Evolutionary conservation across 2,797 vertebrate genomes (phyloP).

Genomic region (Danio choprae): DNA sequence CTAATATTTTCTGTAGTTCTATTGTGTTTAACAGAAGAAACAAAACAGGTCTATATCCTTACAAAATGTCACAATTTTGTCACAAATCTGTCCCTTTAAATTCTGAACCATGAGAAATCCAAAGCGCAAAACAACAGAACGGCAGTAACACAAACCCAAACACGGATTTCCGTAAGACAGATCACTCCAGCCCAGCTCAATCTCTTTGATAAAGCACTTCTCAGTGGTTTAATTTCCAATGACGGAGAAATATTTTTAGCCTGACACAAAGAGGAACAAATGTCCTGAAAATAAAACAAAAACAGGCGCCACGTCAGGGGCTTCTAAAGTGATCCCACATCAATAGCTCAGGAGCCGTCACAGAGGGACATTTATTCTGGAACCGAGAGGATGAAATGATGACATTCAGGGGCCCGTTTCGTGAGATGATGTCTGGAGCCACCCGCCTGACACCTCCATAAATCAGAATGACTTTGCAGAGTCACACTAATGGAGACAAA

Average conservation of each 20-base stretch:
- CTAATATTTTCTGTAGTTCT: background rate
- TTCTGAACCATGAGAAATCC: background rate
- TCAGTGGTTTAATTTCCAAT: slow-evolving; percentile 43
- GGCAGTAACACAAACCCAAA: background rate
- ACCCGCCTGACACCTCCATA: slow-evolving; percentile 67
- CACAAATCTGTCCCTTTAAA: background rate
- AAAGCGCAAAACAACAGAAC: background rate
- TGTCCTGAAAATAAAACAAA: slow-evolving; percentile 48
- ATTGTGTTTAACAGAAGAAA: background rate
- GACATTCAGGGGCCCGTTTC: slow-evolving; percentile 63
- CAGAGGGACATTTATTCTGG: slow-evolving; percentile 58
- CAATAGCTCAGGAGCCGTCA: slow-evolving; percentile 58
- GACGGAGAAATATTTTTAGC: slow-evolving; percentile 44
- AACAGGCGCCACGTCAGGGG: slow-evolving; percentile 47
- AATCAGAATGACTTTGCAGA: slow-evolving; percentile 74
- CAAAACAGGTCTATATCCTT: background rate
- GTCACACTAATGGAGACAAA: slow-evolving; percentile 74
- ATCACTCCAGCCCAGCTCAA: slow-evolving; percentile 30
- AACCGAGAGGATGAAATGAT: slow-evolving; percentile 64
- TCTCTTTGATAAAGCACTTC: slow-evolving; percentile 39
- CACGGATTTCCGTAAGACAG: background rate
- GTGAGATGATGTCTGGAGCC: slow-evolving; percentile 69
- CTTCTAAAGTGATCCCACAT: slow-evolving; percentile 53
- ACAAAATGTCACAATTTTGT: background rate
- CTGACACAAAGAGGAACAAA: slow-evolving; percentile 53